Base-by-base conservation (phyloP, 2,797 vertebrate genomes). In the Sphenopsis melanotis region DNA sequence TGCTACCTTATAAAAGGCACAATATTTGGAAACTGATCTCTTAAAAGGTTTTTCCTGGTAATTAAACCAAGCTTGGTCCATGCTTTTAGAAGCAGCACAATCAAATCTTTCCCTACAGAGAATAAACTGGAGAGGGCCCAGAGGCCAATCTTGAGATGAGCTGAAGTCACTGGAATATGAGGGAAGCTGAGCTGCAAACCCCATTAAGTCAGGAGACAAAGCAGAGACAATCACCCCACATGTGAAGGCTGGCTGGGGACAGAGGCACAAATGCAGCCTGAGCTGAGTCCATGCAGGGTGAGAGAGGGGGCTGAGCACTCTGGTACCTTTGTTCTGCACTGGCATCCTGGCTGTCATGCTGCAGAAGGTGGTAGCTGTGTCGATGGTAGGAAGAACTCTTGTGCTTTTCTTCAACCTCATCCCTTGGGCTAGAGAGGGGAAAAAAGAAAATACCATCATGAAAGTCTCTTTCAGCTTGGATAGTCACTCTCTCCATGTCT, bases 311-410 rank as follows among this genome's bases (percentile, higher is more conserved):
- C 56, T 64, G 71, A 79, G 70, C 36, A 14, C 47, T 63, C 34
- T 14, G 69, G 91, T 97, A 99, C 99, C 99, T 99, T 97, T 99
- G 99, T 47, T 99, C 99, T 4, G 98, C 98, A 56, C 98, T 99
- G 32, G 98, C 98, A 21, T 99, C 99, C 97, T 99, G 99, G 94
- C 98, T 99, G 97, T 99, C 99, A 2, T 99, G 99, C 93, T 98
- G 99, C 29, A 98, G 96, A 23, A 98, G 97, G 94, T 99, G 99
- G 91, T 99, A 99, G 63, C 98, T 98, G 94, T 98, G 99, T 23
- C 98, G 98, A 78, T 99, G 99, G 93, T 98, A 99, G 26, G 98
- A 98, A 50, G 99, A 98, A 80, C 98, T 98, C 97, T 99, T 97
- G 92, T 98, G 99, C 90, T 99, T 98, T 93, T 99, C 99, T 93